Percentiles rank a stretch among this genome's conserved stretches.
phyloP scores from a whole-genome alignment of 2,797 vertebrate genomes.

The Syndactyla subalaris region DNA sequence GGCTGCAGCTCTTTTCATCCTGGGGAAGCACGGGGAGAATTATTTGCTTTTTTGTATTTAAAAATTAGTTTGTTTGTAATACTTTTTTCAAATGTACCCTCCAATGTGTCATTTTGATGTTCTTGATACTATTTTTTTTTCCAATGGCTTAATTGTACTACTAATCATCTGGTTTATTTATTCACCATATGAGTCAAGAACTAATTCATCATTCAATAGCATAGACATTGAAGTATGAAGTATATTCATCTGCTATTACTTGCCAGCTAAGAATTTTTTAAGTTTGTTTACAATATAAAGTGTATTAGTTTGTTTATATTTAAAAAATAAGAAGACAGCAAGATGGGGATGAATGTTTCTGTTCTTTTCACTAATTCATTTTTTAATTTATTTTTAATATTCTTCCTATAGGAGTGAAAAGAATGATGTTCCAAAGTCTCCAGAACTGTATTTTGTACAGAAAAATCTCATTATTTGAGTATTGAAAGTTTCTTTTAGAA shows the following conservation, averaged over 20 bases:
- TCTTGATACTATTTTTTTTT: not conserved
- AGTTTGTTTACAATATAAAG: not conserved
- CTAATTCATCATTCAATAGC: not conserved
- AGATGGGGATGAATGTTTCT: not conserved
- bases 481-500: slow-evolving; percentile 49
- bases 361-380: not conserved
- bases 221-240: not conserved
- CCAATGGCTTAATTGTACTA: not conserved
- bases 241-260: not conserved
- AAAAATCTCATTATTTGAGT: slow-evolving; percentile 1
- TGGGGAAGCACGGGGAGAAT: not conserved
- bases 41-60: not conserved
- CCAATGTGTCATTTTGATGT: not conserved
- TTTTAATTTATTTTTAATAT: not conserved
- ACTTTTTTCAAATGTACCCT: not conserved
- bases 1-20: not conserved
- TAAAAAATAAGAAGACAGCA: not conserved
- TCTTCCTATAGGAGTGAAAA: not conserved
- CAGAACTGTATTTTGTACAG: not conserved
- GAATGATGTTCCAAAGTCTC: not conserved
- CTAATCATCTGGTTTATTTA: not conserved
- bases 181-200: not conserved
- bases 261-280: not conserved
- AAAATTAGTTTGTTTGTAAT: not conserved
- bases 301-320: not conserved